Base-by-base conservation (phyloP, 2,888 invertebrate species). In the Baccha elongata region DNA sequence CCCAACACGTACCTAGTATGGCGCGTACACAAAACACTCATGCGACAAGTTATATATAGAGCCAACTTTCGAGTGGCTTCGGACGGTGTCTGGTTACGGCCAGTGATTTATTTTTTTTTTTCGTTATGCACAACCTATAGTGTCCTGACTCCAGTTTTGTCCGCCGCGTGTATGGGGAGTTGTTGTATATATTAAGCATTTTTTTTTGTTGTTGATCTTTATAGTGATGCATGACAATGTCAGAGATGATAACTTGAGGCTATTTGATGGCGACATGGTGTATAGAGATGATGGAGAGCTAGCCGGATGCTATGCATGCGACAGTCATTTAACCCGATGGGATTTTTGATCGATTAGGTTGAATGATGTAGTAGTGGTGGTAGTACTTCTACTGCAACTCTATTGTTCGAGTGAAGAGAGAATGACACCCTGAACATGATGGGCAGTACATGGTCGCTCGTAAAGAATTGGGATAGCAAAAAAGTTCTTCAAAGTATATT, bases 321-420 rank as follows among this genome's bases (percentile, higher is more conserved):
- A 75, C 69, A 71, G 69, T 71, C 76, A 81, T 81, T 81, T 81
- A 76, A 81, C 76, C 65, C 65, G 71, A 76, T 81, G 65, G 81
- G 67, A 71, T 71, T 79, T 80, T 84, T 83, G 78, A 85, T 85
- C 73, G 85, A 85, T 85, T 79, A 75, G 64, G 71, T 72, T 75
- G 65, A 78, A 79, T 85, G 83, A 83, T 83, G 72, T 74, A 79
- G 44, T 71, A 46, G 26, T 64, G 50, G 8, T 44, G 40, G 15
- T 60, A 23, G 48, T 58, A 23, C 37, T 58, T 1, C 19, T 35
- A 21, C 35, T 23, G 69, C 26, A 42, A 60, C 17, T 62, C 60
- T 48, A 55, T 65, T 75, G 73, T 37, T 32, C 62, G 37, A 64
- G 29, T 55, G 64, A 58, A 74, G 71, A 21, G 68, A 58, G 71